Conservation (phyloP, 2,797 vertebrate genomes). For the Myripristis jacobus region DNA sequence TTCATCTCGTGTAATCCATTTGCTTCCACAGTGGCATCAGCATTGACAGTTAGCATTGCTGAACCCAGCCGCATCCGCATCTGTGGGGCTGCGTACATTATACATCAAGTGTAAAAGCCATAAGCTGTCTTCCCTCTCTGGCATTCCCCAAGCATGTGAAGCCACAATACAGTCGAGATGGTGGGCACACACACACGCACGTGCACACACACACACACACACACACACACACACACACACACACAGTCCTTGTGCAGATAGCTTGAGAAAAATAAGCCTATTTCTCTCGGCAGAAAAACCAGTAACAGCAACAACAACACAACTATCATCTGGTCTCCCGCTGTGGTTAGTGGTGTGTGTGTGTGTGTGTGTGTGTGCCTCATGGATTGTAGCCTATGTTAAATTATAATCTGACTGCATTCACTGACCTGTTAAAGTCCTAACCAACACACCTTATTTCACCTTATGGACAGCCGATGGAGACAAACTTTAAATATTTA, state of each 20-base stretch:
- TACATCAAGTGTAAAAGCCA: constrained; percentile 59
- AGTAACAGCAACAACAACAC: constrained; percentile 22
- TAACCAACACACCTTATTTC: neutral
- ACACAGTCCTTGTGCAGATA: neutral
- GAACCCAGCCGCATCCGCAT: constrained; percentile 44
- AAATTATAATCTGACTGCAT: constrained; percentile 12
- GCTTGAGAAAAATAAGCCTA: constrained; percentile 44
- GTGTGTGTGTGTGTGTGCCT: neutral
- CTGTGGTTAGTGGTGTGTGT: neutral
- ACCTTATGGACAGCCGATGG: neutral
- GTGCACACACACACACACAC: neutral
- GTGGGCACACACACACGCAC: constrained; percentile 5
- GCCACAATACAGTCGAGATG: constrained; percentile 21
- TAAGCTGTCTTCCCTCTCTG: constrained; percentile 39
- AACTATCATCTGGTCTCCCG: constrained; percentile 10
- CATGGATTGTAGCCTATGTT: neutral
- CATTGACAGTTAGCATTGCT: constrained; percentile 56
- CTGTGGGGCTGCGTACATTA: constrained; percentile 56
- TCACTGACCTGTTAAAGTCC: neutral
- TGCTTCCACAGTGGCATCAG: constrained; percentile 28
- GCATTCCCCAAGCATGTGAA: constrained; percentile 15
- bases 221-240: constrained; percentile 4
- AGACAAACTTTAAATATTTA: neutral
- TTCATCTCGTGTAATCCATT: constrained; percentile 60
- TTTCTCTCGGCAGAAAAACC: constrained; percentile 37